A percentile compares a stretch with the other conserved stretches of the same genome.
Evolutionary conservation across 1,140 invertebrate species (phyloP).

Genomic region (Sogatella furcifera): DNA sequence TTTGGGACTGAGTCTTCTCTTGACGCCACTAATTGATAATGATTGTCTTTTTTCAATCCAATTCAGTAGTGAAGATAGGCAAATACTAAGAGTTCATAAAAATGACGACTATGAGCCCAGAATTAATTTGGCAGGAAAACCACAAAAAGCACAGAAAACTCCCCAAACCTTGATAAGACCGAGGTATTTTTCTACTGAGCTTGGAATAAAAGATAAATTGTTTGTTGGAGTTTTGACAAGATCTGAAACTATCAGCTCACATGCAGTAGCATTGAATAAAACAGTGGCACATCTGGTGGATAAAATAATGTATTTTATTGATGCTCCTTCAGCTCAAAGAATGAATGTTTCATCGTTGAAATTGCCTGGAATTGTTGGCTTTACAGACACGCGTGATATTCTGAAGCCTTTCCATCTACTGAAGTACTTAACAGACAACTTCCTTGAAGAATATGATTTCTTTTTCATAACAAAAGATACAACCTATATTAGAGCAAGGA

Average conservation of each 20-base stretch:
- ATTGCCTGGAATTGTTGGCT: conserved; percentile 65
- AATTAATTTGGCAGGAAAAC: conserved; percentile 42
- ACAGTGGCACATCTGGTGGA: conserved; percentile 68
- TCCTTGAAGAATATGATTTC: conserved; percentile 79
- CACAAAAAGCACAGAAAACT: conserved; percentile 36
- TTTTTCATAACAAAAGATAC: conserved; percentile 77
- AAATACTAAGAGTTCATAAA: neutral
- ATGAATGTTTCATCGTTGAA: conserved; percentile 43
- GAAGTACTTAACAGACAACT: conserved; percentile 83
- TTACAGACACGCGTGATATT: conserved; percentile 62
- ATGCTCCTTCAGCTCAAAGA: conserved; percentile 49
- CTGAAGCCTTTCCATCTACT: conserved; percentile 71
- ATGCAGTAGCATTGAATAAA: conserved; percentile 66
- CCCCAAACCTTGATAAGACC: conserved; percentile 55
- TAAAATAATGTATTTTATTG: conserved; percentile 66
- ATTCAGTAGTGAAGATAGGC: neutral
- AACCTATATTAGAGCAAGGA: conserved; percentile 64
- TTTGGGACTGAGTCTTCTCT: conserved; percentile 33
- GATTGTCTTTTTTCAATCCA: conserved; percentile 18
- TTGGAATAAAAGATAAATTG: conserved; percentile 82
- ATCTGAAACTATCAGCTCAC: conserved; percentile 52
- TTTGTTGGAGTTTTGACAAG: conserved; percentile 73
- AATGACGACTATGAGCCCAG: conserved; percentile 43
- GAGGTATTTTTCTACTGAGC: conserved; percentile 83
- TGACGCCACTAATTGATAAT: conserved; percentile 26